phyloP scores from a whole-genome alignment of 2,797 vertebrate genomes.

The Melanotaenia maccullochi region DNA sequence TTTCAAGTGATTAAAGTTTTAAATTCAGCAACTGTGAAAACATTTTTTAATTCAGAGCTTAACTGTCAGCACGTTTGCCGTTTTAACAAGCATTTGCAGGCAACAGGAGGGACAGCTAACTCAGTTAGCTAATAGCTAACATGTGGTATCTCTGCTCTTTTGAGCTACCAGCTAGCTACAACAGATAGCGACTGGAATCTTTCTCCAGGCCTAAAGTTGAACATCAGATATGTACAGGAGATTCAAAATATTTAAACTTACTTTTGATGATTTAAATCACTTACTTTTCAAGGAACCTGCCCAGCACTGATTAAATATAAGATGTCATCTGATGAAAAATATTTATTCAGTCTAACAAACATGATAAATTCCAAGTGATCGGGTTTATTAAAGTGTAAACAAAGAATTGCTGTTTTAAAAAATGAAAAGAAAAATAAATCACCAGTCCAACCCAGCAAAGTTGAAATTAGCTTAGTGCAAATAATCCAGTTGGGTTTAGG shows the following conservation, averaged over 20 bases:
- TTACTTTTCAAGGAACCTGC: neutral
- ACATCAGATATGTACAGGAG: neutral
- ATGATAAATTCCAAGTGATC: neutral
- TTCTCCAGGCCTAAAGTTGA: neutral
- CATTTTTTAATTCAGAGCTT: neutral
- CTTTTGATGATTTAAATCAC: neutral
- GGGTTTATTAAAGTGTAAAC: neutral
- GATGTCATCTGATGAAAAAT: neutral
- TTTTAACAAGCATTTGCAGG: neutral
- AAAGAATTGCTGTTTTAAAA: neutral
- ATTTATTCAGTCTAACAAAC: slow-evolving; percentile 3
- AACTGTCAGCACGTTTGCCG: neutral
- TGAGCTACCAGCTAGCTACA: slow-evolving; percentile 1
- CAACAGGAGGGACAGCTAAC: neutral
- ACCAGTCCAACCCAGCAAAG: neutral
- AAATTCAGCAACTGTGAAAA: neutral
- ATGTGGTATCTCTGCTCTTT: neutral
- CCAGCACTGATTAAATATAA: neutral
- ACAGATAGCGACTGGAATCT: neutral
- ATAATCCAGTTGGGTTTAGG: slow-evolving; percentile 40
- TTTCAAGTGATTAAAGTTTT: slow-evolving; percentile 4
- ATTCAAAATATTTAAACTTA: neutral
- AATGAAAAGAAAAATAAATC: neutral
- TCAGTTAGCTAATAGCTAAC: neutral
- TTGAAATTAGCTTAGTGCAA: slow-evolving; percentile 21